Percentiles rank a stretch among this genome's conserved stretches.
Conservation (phyloP, 2,888 invertebrate genomes). For the Coenonympha glycerion region DNA sequence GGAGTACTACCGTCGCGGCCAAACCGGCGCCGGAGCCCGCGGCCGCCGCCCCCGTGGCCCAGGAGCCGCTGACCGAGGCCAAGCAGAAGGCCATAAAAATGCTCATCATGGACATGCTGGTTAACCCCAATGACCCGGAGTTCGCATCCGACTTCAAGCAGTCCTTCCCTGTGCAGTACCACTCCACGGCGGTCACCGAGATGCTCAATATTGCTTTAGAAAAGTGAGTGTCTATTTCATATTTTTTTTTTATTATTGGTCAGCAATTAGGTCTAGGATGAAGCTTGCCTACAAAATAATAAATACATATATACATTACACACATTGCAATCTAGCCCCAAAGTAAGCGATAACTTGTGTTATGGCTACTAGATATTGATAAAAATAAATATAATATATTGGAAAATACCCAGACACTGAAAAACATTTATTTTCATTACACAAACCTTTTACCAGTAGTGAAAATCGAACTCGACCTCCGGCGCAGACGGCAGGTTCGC, state of each 20-base stretch:
- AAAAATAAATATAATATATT: too few species aligned
- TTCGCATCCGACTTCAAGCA: conserved; percentile 50
- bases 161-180: conserved; percentile 47
- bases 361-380: too few species aligned
- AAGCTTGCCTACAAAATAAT: too few species aligned
- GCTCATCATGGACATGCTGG: conserved; percentile 48
- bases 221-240: conserved; percentile 43
- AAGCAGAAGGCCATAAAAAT: conserved; percentile 53
- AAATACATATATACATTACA: too few species aligned
- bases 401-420: too few species aligned
- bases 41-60: conserved; percentile 33
- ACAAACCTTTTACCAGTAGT: too few species aligned
- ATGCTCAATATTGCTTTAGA: conserved; percentile 57
- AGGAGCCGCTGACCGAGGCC: conserved; percentile 51
- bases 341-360: too few species aligned
- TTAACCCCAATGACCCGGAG: conserved; percentile 52
- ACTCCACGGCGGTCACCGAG: conserved; percentile 55
- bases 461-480: too few species aligned
- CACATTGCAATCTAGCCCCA: too few species aligned
- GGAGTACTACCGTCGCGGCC: conserved; percentile 40
- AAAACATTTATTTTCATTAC: too few species aligned
- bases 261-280: too few species aligned
- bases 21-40: conserved; percentile 29
- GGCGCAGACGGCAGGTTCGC: too few species aligned
- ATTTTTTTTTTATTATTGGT: neutral